Evolutionary conservation across 37 sponge, comb jelly and placozoan genomes (phyloP).

Genomic region (Geodia barretti): DNA sequence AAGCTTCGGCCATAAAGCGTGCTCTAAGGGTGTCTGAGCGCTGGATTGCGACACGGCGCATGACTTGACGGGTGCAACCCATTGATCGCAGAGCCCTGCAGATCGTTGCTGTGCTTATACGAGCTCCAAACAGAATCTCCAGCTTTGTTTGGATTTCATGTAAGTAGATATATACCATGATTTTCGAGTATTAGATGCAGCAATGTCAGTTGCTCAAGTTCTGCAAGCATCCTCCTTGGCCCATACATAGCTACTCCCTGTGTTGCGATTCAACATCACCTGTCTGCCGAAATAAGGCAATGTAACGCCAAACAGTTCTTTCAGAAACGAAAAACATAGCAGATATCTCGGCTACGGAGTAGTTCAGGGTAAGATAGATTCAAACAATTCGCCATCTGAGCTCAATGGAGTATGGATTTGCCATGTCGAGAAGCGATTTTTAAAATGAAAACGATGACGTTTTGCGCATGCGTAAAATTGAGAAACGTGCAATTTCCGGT

Average conservation of each 20-base stretch:
- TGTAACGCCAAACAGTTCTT: conserved; percentile 15
- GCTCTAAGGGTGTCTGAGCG: conserved; percentile 4
- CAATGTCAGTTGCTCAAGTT: conserved; percentile 6
- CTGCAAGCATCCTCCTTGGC: background rate
- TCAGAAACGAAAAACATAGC: background rate
- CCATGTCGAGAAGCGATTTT: background rate
- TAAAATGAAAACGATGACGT: background rate
- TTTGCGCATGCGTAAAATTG: too few species aligned
- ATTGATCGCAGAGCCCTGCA: conserved; percentile 11
- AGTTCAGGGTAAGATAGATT: conserved; percentile 3
- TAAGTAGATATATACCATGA: conserved; percentile 39
- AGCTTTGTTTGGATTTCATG: conserved; percentile 23
- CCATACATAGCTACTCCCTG: background rate
- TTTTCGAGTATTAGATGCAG: conserved; percentile 9
- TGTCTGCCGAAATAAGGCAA: conserved; percentile 15
- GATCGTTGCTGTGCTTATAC: conserved; percentile 3
- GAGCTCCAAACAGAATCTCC: background rate
- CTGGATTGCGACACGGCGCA: background rate
- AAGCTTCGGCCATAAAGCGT: conserved; percentile 11
- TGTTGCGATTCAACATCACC: conserved; percentile 14
- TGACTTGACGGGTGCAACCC: conserved; percentile 11
- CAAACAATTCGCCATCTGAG: conserved; percentile 26
- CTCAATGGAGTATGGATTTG: conserved; percentile 7
- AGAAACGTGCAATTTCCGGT: too few species aligned
- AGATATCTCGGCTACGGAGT: background rate